A percentile compares a stretch with the other conserved stretches of the same genome.
phyloP scores from a whole-genome alignment of 2,113 vertebrate genomes.

The Peromyscus maniculatus region DNA sequence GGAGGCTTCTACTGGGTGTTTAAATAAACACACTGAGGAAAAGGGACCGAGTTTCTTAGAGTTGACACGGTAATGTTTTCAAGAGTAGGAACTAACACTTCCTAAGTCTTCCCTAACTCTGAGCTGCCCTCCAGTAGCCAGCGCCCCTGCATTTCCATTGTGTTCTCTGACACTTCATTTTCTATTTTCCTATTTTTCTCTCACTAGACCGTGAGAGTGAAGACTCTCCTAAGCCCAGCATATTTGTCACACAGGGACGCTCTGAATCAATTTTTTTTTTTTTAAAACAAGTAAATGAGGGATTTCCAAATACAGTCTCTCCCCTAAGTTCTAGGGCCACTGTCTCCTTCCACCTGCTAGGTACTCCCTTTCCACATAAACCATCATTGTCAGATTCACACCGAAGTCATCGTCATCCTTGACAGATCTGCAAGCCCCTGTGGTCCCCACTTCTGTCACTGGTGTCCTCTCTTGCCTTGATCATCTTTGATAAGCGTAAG shows the following conservation, averaged over 20 bases:
- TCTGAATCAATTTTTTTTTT: neutral
- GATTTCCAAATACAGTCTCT: neutral
- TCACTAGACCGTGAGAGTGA: neutral
- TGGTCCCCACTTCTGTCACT: neutral
- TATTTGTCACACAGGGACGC: neutral
- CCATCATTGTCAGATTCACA: neutral
- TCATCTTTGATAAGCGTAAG: conserved; percentile 26
- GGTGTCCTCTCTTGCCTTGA: neutral
- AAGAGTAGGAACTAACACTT: neutral
- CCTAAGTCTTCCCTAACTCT: conserved; percentile 7
- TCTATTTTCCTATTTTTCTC: neutral
- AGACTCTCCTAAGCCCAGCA: neutral
- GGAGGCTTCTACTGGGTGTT: neutral
- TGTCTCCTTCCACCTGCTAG: neutral
- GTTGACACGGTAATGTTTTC: conserved; percentile 27
- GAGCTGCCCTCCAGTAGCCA: neutral
- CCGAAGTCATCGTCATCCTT: conserved; percentile 6
- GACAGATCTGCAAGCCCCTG: neutral
- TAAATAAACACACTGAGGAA: neutral
- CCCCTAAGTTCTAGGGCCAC: neutral
- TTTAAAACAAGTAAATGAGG: neutral
- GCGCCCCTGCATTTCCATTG: neutral
- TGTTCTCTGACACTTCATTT: neutral
- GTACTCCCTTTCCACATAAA: neutral
- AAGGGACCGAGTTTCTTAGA: neutral